These are phyloP conservation scores for Hormaphis cornu DNA, from an alignment of 1,140 invertebrate genomes.

Conservation along the genomic window DNA sequence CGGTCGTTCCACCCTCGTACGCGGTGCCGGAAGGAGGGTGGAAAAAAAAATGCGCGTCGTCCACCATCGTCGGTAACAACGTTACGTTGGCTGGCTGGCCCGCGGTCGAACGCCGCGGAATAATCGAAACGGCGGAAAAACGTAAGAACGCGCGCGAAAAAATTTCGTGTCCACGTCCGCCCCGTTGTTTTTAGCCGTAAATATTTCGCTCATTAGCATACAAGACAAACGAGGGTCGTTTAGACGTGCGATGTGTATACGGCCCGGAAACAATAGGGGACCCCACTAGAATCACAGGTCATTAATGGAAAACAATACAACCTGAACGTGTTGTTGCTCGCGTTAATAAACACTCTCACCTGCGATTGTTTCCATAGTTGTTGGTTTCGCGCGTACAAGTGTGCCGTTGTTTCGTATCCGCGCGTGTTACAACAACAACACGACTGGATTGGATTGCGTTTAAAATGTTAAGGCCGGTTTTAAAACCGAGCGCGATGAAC, in stretches of 20 bases:
- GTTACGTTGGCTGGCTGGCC: not conserved
- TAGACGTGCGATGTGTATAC: constrained; percentile 10
- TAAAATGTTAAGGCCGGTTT: too few relatives aligned
- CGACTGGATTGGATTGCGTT: not conserved
- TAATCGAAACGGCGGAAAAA: not conserved
- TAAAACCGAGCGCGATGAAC: too few relatives aligned
- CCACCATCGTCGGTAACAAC: constrained; percentile 11
- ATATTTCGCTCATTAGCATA: constrained; percentile 20
- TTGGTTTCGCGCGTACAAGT: constrained; percentile 6
- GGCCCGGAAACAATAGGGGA: constrained; percentile 17
- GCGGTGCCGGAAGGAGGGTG: not conserved
- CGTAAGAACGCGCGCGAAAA: too few relatives aligned
- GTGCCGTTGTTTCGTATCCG: constrained; percentile 14
- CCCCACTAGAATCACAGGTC: constrained; percentile 29
- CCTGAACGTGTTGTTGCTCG: constrained; percentile 12
- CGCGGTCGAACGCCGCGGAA: not conserved
- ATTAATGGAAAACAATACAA: constrained; percentile 32
- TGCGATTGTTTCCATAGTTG: constrained; percentile 17
- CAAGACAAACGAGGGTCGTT: constrained; percentile 15
- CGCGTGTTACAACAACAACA: too few relatives aligned
- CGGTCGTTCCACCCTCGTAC: constrained; percentile 5
- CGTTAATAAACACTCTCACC: constrained; percentile 30
- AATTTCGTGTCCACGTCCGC: too few relatives aligned
- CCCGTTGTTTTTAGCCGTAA: too few relatives aligned
- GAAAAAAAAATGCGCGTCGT: constrained; percentile 8